These are phyloP conservation scores for Lates calcarifer DNA, from an alignment of 2,113 vertebrate species.

Conservation along the genomic window DNA sequence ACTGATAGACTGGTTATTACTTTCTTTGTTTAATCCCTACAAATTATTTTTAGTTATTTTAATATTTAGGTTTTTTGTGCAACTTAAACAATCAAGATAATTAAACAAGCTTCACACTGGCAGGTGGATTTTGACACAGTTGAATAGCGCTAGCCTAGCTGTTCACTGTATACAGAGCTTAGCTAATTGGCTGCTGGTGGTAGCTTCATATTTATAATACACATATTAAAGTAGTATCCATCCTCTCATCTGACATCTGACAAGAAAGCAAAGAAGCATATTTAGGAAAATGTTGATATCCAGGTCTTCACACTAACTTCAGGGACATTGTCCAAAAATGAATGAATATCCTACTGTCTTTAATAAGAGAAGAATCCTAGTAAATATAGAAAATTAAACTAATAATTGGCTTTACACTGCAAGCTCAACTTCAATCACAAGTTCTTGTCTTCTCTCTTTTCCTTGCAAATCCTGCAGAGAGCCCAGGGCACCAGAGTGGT, in stretches of 20 bases:
- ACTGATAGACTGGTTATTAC: too few relatives aligned
- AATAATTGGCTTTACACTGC: background rate
- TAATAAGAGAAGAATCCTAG: background rate
- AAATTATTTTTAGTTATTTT: too few relatives aligned
- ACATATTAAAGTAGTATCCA: too few relatives aligned
- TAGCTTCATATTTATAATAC: background rate
- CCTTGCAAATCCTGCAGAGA: conserved; percentile 51
- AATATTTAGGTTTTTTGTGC: too few relatives aligned
- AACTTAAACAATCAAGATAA: too few relatives aligned
- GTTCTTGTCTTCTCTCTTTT: conserved; percentile 57
- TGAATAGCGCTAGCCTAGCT: too few relatives aligned
- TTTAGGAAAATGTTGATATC: background rate
- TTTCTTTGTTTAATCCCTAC: too few relatives aligned
- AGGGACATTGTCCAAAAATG: background rate
- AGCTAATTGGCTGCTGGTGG: background rate
- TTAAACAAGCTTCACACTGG: too few relatives aligned
- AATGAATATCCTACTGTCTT: background rate
- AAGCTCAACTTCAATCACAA: conserved; percentile 41
- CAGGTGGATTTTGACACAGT: too few relatives aligned
- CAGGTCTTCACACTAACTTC: background rate
- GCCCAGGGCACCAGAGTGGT: conserved; percentile 76
- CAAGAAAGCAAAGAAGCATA: background rate
- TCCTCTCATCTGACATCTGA: background rate
- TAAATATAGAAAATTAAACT: conserved; percentile 1
- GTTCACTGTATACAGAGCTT: background rate